These are phyloP conservation scores for Thamnophis elegans DNA, from an alignment of 2,797 vertebrate genomes.

Conservation along the genomic window DNA sequence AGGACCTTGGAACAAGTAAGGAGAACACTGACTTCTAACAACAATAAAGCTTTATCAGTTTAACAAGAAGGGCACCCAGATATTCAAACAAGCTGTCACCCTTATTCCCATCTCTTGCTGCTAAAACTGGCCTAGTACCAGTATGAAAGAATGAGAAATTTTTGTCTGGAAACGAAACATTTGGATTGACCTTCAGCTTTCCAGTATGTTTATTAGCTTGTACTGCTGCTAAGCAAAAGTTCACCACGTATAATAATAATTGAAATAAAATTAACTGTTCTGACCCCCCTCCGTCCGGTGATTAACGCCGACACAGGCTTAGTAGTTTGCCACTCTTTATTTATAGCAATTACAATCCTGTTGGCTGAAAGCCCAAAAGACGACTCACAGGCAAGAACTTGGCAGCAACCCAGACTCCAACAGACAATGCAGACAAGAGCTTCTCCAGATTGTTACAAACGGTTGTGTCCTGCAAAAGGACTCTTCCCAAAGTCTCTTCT, in stretches of 20 bases:
- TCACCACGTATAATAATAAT: neutral
- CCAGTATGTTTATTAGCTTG: neutral
- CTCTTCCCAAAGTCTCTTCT: no score
- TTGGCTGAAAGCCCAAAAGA: no score
- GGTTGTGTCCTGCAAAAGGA: no score
- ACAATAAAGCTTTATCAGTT: neutral
- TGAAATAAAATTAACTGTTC: no score
- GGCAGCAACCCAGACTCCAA: no score
- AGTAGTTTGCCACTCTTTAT: no score
- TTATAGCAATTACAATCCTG: no score
- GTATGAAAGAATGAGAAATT: neutral
- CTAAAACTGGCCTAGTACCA: neutral
- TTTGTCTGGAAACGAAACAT: neutral
- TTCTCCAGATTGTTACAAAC: no score
- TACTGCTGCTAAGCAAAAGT: neutral
- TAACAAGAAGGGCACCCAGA: neutral
- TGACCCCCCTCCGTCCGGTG: no score
- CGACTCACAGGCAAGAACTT: no score
- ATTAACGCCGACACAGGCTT: no score
- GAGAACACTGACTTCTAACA: neutral
- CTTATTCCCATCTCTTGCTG: neutral
- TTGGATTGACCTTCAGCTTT: neutral
- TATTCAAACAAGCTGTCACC: neutral
- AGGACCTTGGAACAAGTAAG: neutral
- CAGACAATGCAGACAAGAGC: no score